Evolutionary conservation across 2,797 vertebrate genomes (phyloP).

Genomic region (Liasis olivaceus): DNA sequence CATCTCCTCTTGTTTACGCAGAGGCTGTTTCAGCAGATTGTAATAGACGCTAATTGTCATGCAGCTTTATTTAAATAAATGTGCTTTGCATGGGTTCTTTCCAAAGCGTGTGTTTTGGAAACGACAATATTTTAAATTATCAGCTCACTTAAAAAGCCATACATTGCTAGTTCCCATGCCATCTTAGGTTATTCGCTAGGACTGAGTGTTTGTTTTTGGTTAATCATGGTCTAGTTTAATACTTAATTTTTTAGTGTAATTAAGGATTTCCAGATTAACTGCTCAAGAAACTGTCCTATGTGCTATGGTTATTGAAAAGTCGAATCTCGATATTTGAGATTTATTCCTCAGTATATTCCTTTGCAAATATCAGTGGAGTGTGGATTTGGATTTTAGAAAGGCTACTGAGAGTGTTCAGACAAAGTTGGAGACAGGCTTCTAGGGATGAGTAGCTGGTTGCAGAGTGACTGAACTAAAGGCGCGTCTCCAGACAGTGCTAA

Average conservation of each 20-base stretch:
- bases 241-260: conserved; percentile 32
- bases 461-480: not conserved
- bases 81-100: conserved; percentile 19
- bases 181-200: conserved; percentile 35
- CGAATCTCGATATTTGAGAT: not conserved
- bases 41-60: not conserved
- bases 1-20: not conserved
- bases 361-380: not conserved
- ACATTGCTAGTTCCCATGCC: conserved; percentile 58
- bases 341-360: not conserved
- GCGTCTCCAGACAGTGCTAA: no score
- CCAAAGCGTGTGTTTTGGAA: conserved; percentile 27
- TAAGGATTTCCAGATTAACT: conserved; percentile 34
- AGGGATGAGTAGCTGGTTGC: not conserved
- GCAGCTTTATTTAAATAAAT: conserved; percentile 38
- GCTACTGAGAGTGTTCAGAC: not conserved
- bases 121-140: conserved; percentile 30
- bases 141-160: conserved; percentile 41
- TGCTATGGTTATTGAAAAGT: not conserved
- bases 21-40: conserved; percentile 11
- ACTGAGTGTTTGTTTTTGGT: not conserved
- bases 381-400: not conserved
- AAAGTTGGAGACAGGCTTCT: not conserved
- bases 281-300: not conserved
- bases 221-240: conserved; percentile 43